Percentiles rank a stretch among this genome's conserved stretches.
These are phyloP conservation scores for Falco punctatus DNA, from an alignment of 2,113 vertebrate species.

Conservation along the genomic window DNA sequence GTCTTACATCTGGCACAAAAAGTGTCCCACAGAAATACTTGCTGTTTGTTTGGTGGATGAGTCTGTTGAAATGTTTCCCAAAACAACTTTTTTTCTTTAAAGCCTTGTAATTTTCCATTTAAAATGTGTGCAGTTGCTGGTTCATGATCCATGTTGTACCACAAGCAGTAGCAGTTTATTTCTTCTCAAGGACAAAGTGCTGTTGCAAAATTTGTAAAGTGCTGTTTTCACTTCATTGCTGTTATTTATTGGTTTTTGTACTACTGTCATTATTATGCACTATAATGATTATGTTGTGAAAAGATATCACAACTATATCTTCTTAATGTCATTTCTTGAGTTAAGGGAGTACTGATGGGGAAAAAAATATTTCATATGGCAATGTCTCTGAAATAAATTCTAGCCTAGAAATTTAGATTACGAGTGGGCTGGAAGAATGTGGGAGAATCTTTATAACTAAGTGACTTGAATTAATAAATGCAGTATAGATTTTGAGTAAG, in stretches of 20 bases:
- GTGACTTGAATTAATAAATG: conserved; percentile 22
- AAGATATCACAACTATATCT: not conserved
- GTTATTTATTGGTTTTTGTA: conserved; percentile 33
- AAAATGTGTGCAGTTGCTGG: not conserved
- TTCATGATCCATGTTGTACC: not conserved
- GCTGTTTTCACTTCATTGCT: not conserved
- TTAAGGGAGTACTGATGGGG: not conserved
- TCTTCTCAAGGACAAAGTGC: not conserved
- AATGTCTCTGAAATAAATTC: conserved; percentile 18
- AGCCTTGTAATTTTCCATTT: not conserved
- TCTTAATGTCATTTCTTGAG: not conserved
- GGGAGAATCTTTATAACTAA: conserved; percentile 14
- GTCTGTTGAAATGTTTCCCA: not conserved
- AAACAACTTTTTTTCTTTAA: not conserved
- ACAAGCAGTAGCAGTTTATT: not conserved
- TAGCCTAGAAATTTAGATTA: not conserved
- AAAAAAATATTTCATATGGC: not conserved
- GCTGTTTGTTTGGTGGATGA: not conserved
- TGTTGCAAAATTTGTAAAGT: not conserved
- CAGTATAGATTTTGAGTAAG: not conserved
- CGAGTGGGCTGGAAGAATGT: conserved; percentile 14
- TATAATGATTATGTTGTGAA: not conserved
- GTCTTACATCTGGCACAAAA: not conserved
- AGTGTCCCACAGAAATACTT: not conserved
- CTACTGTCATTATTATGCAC: not conserved